Percentiles rank a stretch among this genome's conserved stretches.
Evolutionary conservation across 2,888 invertebrate genomes (phyloP).

Genomic region (Aphidoletes aphidimyza): DNA sequence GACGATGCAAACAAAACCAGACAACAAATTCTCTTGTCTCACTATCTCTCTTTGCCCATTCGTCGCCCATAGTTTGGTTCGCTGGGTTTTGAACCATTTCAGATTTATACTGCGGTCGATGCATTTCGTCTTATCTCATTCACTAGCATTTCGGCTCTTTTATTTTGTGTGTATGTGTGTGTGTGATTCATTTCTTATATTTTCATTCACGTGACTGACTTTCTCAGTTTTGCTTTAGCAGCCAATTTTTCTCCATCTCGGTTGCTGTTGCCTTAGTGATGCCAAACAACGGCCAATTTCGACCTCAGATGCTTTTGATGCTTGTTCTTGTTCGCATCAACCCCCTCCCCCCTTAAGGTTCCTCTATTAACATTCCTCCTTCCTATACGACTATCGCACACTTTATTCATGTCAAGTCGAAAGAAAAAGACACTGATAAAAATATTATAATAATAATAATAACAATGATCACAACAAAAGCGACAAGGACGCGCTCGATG

Average conservation of each 20-base stretch:
- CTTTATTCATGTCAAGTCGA: not conserved
- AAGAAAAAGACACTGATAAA: not conserved
- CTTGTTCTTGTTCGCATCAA: too few species aligned
- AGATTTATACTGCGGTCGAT: slow-evolving; percentile 29
- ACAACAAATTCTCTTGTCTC: not conserved
- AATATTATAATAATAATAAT: slow-evolving; percentile 33
- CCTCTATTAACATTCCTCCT: too few species aligned
- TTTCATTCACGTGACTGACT: slow-evolving; percentile 33
- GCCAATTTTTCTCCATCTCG: not conserved
- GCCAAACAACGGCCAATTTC: not conserved
- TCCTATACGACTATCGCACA: not conserved
- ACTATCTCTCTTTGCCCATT: not conserved
- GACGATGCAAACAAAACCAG: not conserved
- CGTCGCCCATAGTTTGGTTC: not conserved
- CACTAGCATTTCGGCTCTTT: slow-evolving; percentile 9
- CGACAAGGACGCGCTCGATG: not conserved
- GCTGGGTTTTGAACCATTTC: slow-evolving; percentile 22
- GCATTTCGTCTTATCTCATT: slow-evolving; percentile 32
- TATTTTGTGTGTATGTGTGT: too few species aligned
- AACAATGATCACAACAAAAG: not conserved
- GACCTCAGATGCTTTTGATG: not conserved
- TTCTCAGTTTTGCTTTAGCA: not conserved
- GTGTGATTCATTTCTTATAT: slow-evolving; percentile 47
- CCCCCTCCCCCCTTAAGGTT: too few species aligned
- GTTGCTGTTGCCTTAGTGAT: not conserved